Evolutionary conservation across 1,140 invertebrate species (phyloP).

Genomic region (Amyelois transitella): DNA sequence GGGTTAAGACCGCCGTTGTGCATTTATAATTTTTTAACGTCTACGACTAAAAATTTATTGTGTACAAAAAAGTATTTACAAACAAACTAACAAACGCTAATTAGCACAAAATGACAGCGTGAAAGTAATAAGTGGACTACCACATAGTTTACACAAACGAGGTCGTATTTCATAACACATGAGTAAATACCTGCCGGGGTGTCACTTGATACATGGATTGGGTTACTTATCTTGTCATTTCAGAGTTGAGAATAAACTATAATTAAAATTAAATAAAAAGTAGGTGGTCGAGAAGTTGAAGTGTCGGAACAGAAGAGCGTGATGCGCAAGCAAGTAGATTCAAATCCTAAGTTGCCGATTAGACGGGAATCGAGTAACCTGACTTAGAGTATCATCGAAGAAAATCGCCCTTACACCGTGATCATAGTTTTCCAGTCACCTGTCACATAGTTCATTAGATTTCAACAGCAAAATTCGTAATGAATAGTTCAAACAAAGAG

Average conservation of each 20-base stretch:
- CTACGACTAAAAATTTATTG: background rate
- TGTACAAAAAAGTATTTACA: no score
- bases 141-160: slow-evolving; percentile 9
- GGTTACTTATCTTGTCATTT: background rate
- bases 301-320: no score
- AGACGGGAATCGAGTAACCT: no score
- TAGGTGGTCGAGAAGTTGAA: no score
- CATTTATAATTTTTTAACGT: no score
- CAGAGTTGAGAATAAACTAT: no score
- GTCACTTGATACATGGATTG: background rate
- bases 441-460: background rate
- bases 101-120: background rate
- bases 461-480: background rate
- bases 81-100: background rate
- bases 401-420: background rate
- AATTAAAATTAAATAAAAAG: no score
- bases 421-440: background rate
- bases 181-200: background rate
- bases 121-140: slow-evolving; percentile 11
- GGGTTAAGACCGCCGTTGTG: no score
- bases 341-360: no score
- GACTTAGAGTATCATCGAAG: no score
- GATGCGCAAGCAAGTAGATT: no score
- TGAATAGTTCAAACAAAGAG: background rate
- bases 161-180: slow-evolving; percentile 16